These are phyloP conservation scores for Papilio glaucus DNA, from an alignment of 1,140 invertebrate species.

Conservation along the genomic window DNA sequence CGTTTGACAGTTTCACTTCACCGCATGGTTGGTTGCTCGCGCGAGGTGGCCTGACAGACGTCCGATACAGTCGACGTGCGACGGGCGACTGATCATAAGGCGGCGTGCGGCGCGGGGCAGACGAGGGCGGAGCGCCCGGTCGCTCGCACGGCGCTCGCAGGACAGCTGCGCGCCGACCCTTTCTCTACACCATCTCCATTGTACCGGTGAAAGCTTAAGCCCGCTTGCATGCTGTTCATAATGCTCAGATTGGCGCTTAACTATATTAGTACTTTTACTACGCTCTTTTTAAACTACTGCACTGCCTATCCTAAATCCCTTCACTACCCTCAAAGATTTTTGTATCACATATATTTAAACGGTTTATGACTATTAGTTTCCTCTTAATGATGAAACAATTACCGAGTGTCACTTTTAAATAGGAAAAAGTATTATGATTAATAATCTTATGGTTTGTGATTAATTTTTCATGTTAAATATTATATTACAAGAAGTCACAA, in stretches of 20 bases:
- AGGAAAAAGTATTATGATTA: too few species aligned
- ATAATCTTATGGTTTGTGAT: too few species aligned
- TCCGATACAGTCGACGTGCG: slow-evolving; percentile 59
- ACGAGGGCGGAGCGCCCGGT: slow-evolving; percentile 72
- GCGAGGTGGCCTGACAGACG: slow-evolving; percentile 61
- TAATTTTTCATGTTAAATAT: too few species aligned
- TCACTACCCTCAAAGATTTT: neutral
- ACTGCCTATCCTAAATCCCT: neutral
- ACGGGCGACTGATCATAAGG: slow-evolving; percentile 63
- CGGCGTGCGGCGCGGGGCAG: slow-evolving; percentile 49
- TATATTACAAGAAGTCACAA: too few species aligned
- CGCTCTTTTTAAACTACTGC: slow-evolving; percentile 9
- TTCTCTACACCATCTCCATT: slow-evolving; percentile 66
- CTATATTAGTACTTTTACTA: slow-evolving; percentile 32
- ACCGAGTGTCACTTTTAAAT: too few species aligned
- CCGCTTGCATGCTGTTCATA: slow-evolving; percentile 43
- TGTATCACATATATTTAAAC: too few species aligned
- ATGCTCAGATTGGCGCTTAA: slow-evolving; percentile 29
- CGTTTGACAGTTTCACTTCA: slow-evolving; percentile 82
- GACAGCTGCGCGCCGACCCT: slow-evolving; percentile 80
- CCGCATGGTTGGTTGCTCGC: slow-evolving; percentile 74
- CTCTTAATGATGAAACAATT: too few species aligned
- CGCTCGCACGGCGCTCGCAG: slow-evolving; percentile 64
- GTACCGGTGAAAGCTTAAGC: slow-evolving; percentile 69
- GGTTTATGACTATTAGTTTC: too few species aligned